phyloP scores from a whole-genome alignment of 2,797 vertebrate genomes.

The Gallinago solitaria region DNA sequence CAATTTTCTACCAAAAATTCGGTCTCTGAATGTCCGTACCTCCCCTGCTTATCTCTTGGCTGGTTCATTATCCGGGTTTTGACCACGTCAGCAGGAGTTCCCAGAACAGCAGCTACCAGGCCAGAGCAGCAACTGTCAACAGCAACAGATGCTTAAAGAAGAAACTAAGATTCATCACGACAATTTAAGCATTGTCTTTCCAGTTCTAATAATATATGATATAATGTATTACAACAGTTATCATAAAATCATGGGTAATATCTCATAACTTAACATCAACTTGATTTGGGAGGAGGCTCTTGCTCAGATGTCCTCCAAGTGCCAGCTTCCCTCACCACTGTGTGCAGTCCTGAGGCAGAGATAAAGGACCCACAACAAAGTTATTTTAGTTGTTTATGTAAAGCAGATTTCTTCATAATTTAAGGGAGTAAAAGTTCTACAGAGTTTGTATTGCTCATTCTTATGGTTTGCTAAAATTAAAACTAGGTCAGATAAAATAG shows the following conservation, averaged over 20 bases:
- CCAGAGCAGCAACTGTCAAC: constrained; percentile 82
- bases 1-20: not conserved
- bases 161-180: not conserved
- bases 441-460: not conserved
- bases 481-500: not conserved
- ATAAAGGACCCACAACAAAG: not conserved
- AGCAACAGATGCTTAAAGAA: constrained; percentile 25
- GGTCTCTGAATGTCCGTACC: constrained; percentile 9
- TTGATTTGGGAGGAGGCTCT: not conserved
- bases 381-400: not conserved
- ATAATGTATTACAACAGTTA: not conserved
- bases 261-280: not conserved
- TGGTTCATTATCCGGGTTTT: constrained; percentile 91
- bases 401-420: not conserved
- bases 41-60: constrained; percentile 81
- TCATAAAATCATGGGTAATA: not conserved
- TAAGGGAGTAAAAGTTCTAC: not conserved
- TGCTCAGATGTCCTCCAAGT: not conserved
- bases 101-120: constrained; percentile 85
- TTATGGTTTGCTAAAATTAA: not conserved
- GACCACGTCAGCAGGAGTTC: constrained; percentile 87
- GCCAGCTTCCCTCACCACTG: not conserved
- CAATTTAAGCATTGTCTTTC: not conserved
- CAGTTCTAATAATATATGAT: not conserved
- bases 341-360: not conserved